Base-by-base conservation (phyloP, 1,140 invertebrate species). In the Anastrepha ludens region DNA sequence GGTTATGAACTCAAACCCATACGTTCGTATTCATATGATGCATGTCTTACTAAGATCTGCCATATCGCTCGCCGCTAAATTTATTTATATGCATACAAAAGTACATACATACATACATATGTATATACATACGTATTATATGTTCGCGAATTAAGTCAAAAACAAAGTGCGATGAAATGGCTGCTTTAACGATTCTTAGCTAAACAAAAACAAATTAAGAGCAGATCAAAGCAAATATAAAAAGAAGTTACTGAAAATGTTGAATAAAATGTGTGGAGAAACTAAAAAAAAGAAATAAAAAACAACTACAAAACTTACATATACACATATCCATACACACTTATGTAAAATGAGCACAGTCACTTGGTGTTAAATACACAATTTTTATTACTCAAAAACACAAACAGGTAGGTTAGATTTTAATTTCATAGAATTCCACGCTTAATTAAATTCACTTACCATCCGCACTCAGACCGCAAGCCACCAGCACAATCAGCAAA, bases 361-460 rank as follows among this genome's bases (percentile, higher is more conserved):
- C 60, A 17, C 17, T 62, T 17, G 2, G 60, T 62, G 60, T 17
- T 17, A 1, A 62, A 8, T 62, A 15, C 50, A 55, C 50, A 2
- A 55, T 55, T 55, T 55, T 11, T 11, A 55, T 55, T 8, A 55
- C 11, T 55, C 2, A 55, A 6, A 11, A 55, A 11, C 50, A 55
- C 9, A n/a, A 13, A 62, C 3, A 62, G 17, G 7, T 3, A 62
- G 60, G 15, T 62, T 62, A 1, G 15, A 62, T 2, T 62, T 62
- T 62, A 62, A 62, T 62, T 62, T 62, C 5, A 62, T 62, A 50
- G 13, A 50, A 78, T 20, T 44, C 3, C 11, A 41, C 39, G 39
- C 65, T 11, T 58, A 81, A 1, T 78, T 78, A 50, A 55, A 7
- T 78, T 3, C 70, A 78, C 74, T 81, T 81, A 81, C 74, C 74